Base-by-base conservation (phyloP, 2,797 vertebrate genomes). In the Sarcophilus harrisii region DNA sequence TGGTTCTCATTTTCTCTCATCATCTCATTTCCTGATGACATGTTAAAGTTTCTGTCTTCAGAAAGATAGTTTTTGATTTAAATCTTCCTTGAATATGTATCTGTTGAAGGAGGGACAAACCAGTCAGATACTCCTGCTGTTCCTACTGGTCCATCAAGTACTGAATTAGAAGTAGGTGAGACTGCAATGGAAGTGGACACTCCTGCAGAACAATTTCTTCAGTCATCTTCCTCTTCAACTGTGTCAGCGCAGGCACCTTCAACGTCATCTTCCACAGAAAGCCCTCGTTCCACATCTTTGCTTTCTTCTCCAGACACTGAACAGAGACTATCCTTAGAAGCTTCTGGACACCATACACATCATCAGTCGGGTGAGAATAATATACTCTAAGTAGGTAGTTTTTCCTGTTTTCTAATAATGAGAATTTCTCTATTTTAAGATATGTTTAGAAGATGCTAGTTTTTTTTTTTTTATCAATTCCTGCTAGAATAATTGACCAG, bases 301-400 rank as follows among this genome's bases (percentile, higher is more conserved):
- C 97, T 99, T 6, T 99, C 99, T 57, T 99, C 99, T 89, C 98
- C 99, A 89, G 99, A 99, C 96, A 99, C 97, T 0, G 99, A 99
- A 94, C 99, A 99, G 98, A 99, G 98, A 99, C 99, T 98, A 0
- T 96, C 98, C 32, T 93, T 96, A 0, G 98, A 98, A 14, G 98
- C 98, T 9, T 97, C 98, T 58, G 97, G 97, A 96, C 98, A 97
- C 54, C 98, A 97, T 60, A 11, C 98, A 59, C 97, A 98, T 32
- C 98, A 97, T 97, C 98, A 98, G 95, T 98, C 99, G 98, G 99
- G 99, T 99, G 98, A 99, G 98, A 97, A 97, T 93, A 95, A 95
- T 91, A 95, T 96, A 93, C 94, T 96, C 97, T 97, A 94, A 90
- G 30, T 97, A 95, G 66, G 97, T 93, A 90, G 21, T 96, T 97